Evolutionary conservation across 2,113 vertebrate species (phyloP).

Genomic region (Alectura lathami): DNA sequence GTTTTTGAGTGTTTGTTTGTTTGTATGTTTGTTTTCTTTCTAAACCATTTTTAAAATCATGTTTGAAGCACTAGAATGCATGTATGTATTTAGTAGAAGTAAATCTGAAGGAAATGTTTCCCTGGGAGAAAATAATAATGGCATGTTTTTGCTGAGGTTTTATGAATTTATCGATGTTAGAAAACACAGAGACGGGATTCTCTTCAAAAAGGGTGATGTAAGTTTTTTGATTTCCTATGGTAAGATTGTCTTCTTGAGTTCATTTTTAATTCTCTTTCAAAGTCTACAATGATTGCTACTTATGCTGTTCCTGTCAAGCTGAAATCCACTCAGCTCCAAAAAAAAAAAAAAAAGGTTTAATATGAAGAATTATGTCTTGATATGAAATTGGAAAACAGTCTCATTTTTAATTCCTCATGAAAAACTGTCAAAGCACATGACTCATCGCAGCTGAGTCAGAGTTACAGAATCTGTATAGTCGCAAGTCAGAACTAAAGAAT

Average conservation of each 20-base stretch:
- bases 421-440: not conserved
- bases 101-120: not conserved
- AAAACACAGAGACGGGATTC: not conserved
- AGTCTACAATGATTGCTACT: not conserved
- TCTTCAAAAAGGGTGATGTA: not conserved
- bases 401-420: not conserved
- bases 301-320: not conserved
- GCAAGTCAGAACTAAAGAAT: not conserved
- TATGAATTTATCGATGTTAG: not conserved
- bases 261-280: not conserved
- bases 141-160: fast-evolving
- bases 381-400: not conserved
- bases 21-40: not conserved
- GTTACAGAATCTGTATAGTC: not conserved
- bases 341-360: not conserved
- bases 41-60: not conserved
- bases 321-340: not conserved
- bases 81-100: not conserved
- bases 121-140: not conserved
- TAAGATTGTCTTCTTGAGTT: not conserved
- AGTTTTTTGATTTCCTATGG: not conserved
- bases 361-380: too few relatives aligned
- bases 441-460: not conserved
- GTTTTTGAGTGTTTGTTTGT: not conserved
- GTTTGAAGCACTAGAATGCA: not conserved